Percentiles rank a stretch among this genome's conserved stretches.
Evolutionary conservation across 2,888 invertebrate genomes (phyloP).

Genomic region (Erebia palarica): DNA sequence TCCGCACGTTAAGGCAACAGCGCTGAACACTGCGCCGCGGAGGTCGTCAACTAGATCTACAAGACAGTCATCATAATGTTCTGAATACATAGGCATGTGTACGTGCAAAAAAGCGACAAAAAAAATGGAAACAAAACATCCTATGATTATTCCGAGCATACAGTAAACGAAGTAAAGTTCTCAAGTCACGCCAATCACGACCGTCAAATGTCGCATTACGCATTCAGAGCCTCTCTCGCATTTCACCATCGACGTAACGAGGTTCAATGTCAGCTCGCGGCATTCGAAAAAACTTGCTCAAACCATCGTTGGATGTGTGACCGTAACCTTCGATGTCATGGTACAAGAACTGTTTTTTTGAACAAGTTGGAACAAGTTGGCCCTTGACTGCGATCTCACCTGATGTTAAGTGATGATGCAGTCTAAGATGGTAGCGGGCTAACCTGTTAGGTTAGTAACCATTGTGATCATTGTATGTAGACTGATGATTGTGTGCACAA

Average conservation of each 20-base stretch:
- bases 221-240: constrained; percentile 54
- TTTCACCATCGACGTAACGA: constrained; percentile 54
- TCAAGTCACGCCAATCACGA: constrained; percentile 66
- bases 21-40: no score
- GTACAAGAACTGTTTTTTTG: constrained; percentile 7
- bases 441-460: no score
- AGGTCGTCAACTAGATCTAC: no score
- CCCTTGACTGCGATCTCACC: no score
- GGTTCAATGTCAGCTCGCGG: constrained; percentile 46
- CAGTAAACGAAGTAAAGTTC: constrained; percentile 44
- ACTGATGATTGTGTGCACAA: constrained; percentile 2
- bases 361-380: no score
- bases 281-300: constrained; percentile 26
- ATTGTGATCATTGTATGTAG: constrained; percentile 6
- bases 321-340: constrained; percentile 30
- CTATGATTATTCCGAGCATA: constrained; percentile 36
- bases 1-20: no score
- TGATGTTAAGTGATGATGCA: no score
- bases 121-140: constrained; percentile 22
- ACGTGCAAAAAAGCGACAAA: no score
- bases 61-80: no score
- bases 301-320: constrained; percentile 13
- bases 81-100: no score
- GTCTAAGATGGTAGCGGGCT: no score
- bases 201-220: constrained; percentile 53